Conservation (phyloP, 2,113 vertebrate genomes). For the Plectropomus leopardus region DNA sequence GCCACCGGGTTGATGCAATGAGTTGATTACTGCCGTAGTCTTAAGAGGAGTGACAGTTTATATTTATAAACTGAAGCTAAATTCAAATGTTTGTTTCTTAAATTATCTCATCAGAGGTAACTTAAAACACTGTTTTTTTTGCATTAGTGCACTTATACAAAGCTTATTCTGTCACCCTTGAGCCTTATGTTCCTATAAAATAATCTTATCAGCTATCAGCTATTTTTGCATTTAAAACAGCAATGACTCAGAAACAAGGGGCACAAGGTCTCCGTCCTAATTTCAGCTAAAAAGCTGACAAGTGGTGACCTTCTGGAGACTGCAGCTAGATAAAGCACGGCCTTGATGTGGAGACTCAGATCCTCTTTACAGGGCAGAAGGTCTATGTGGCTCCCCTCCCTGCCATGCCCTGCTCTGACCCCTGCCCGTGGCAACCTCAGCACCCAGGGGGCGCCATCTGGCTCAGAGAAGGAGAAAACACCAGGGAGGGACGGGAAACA, state of each 20-base stretch:
- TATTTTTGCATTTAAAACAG: conserved; percentile 44
- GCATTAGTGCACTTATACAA: conserved; percentile 58
- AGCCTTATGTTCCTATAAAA: conserved; percentile 45
- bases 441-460: conserved; percentile 87
- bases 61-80: conserved; percentile 44
- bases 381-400: conserved; percentile 78
- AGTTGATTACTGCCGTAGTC: conserved; percentile 79
- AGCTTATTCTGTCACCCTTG: conserved; percentile 40
- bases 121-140: conserved; percentile 40
- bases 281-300: conserved; percentile 57
- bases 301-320: conserved; percentile 64
- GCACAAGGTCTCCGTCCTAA: conserved; percentile 40
- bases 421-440: conserved; percentile 76
- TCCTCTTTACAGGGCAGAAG: conserved; percentile 75
- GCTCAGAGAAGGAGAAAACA: conserved; percentile 72
- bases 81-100: conserved; percentile 49
- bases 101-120: conserved; percentile 32
- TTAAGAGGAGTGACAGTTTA: conserved; percentile 74
- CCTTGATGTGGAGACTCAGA: conserved; percentile 75
- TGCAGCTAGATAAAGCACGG: conserved; percentile 69
- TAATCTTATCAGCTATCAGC: conserved; percentile 46
- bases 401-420: conserved; percentile 74
- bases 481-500: conserved; percentile 76
- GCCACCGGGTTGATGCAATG: conserved; percentile 72
- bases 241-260: conserved; percentile 36